These are phyloP conservation scores for Hylaea fasciaria DNA, from an alignment of 2,888 invertebrate species.

Conservation along the genomic window DNA sequence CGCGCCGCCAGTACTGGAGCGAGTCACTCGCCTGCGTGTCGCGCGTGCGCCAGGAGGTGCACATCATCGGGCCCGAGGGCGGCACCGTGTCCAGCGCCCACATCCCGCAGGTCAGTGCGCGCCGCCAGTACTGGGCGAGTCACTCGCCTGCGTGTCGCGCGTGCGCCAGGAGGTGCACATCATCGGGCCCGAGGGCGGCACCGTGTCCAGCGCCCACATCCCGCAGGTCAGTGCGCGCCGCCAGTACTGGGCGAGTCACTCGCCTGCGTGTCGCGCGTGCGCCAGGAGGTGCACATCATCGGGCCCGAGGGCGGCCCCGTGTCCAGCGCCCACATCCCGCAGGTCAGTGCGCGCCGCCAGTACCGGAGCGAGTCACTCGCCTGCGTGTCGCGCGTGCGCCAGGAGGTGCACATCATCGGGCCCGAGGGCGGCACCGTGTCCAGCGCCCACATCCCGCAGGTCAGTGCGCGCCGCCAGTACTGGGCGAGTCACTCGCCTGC, in stretches of 20 bases:
- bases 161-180: constrained; percentile 98
- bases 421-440: constrained; percentile 99
- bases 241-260: constrained; percentile 90
- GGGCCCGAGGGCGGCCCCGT: constrained; percentile 99
- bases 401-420: constrained; percentile 98
- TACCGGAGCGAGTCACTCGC: constrained; percentile 93
- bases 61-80: constrained; percentile 98
- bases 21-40: constrained; percentile 98
- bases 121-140: constrained; percentile 85
- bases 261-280: constrained; percentile 96
- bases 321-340: constrained; percentile 95
- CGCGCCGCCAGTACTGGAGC: constrained; percentile 68
- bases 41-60: constrained; percentile 97
- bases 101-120: constrained; percentile 87
- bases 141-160: constrained; percentile 97
- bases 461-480: not conserved
- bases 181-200: constrained; percentile 99
- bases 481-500: constrained; percentile 97
- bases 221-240: constrained; percentile 83
- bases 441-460: constrained; percentile 94
- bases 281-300: constrained; percentile 98
- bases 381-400: constrained; percentile 96
- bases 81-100: constrained; percentile 97
- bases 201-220: constrained; percentile 96
- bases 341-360: constrained; percentile 55